A percentile compares a stretch with the other conserved stretches of the same genome.
Conservation (phyloP, 35 echinoderm and acorn worm species). For the Apostichopus japonicus region DNA sequence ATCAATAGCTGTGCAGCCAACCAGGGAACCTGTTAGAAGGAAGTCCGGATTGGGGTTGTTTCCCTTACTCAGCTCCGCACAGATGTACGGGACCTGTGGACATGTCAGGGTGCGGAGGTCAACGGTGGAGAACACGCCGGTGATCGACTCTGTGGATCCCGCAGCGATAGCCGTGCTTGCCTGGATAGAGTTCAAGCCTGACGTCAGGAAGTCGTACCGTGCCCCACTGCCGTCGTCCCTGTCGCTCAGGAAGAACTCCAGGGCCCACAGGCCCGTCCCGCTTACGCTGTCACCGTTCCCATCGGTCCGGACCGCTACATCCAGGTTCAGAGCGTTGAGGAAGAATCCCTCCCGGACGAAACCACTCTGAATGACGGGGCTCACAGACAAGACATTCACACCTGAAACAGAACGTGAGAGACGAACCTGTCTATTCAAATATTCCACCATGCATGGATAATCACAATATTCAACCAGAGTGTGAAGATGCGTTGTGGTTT, state of each 20-base stretch:
- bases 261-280: conserved; percentile 45
- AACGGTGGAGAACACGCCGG: conserved; percentile 2
- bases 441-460: too few relatives aligned
- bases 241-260: conserved; percentile 55
- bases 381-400: conserved; percentile 2
- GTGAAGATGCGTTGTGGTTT: too few relatives aligned
- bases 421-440: neutral
- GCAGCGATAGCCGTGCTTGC: conserved; percentile 40
- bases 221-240: conserved; percentile 39
- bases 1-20: conserved; percentile 52
- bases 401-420: neutral
- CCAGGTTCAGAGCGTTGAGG: conserved; percentile 35
- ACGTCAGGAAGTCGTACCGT: neutral
- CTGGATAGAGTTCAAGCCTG: conserved; percentile 45
- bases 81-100: conserved; percentile 67
- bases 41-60: conserved; percentile 72
- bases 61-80: conserved; percentile 72
- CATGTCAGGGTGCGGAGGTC: conserved; percentile 59
- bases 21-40: conserved; percentile 52
- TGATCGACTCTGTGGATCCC: conserved; percentile 30
- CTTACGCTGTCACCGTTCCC: conserved; percentile 34
- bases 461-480: too few relatives aligned
- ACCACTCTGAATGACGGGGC: conserved; percentile 35
- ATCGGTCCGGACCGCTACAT: conserved; percentile 20
- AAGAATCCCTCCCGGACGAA: conserved; percentile 43